These are phyloP conservation scores for human (Homo sapiens) DNA, from an alignment of 2,113 vertebrate genomes.

Conservation along the genomic window GRCh38 chr4:46803001-46803500, in stretches of 20 bases:
- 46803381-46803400: background rate
- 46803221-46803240: background rate
- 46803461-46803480: background rate
- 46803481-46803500: background rate
- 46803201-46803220: background rate
- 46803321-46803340: background rate
- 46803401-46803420: background rate
- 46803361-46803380: background rate
- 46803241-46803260: background rate
- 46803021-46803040: background rate
- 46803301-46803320: background rate
- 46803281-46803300: background rate
- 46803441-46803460: background rate
- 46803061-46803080: background rate
- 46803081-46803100: background rate
- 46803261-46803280: background rate
- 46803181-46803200: background rate
- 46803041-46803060: background rate
- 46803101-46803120: background rate
- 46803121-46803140: background rate
- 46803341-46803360: background rate
- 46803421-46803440: background rate
- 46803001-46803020: background rate
- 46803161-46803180: background rate
- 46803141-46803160: background rate